Percentiles rank a stretch among this genome's conserved stretches.
Evolutionary conservation across 2,113 vertebrate genomes (phyloP).

Genomic region (Tringa solitaria): DNA sequence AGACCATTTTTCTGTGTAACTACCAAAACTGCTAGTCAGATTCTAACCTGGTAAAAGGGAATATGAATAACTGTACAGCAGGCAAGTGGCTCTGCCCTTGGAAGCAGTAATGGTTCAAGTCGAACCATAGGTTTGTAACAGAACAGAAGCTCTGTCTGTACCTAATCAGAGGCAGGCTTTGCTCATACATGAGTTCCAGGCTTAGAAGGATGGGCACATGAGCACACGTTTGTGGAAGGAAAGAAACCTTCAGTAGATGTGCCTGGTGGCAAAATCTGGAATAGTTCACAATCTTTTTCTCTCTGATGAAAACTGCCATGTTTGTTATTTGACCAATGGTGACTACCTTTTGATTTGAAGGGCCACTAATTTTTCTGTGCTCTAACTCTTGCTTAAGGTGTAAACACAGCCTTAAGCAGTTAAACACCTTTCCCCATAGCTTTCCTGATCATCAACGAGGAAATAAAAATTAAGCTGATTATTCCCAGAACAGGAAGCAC

Average conservation of each 20-base stretch:
- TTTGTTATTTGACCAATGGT: neutral
- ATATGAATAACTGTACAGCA: neutral
- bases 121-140: neutral
- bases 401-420: neutral
- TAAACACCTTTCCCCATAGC: neutral
- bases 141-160: neutral
- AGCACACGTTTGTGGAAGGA: neutral
- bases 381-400: neutral
- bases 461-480: neutral
- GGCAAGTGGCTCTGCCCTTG: neutral
- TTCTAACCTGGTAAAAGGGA: neutral
- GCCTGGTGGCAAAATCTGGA: neutral
- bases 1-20: neutral
- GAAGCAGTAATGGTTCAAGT: neutral
- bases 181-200: neutral
- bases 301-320: neutral
- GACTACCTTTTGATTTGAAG: neutral
- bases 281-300: neutral
- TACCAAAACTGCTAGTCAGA: neutral
- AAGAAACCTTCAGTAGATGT: neutral
- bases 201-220: neutral
- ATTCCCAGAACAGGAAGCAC: neutral
- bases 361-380: neutral
- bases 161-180: neutral
- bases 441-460: neutral